Percentiles rank a stretch among this genome's conserved stretches.
Evolutionary conservation across 2,888 invertebrate genomes (phyloP).

Genomic region (Rapana venosa): DNA sequence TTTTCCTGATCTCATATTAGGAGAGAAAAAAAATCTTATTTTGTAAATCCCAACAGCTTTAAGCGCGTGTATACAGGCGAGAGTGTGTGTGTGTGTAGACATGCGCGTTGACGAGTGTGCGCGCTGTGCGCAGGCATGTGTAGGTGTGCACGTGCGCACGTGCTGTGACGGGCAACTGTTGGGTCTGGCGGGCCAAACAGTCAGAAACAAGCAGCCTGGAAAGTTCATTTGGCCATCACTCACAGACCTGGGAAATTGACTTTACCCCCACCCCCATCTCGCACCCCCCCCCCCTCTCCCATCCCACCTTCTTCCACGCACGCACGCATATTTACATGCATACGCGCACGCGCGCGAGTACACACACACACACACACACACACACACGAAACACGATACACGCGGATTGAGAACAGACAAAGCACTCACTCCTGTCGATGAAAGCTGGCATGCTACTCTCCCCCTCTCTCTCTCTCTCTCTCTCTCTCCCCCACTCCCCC

Average conservation of each 20-base stretch:
- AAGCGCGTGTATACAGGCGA: too few relatives aligned
- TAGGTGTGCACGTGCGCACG: too few relatives aligned
- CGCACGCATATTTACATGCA: background rate
- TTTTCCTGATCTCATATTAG: too few relatives aligned
- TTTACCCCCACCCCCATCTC: background rate
- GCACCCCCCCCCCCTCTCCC: background rate
- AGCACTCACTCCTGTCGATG: slow-evolving; percentile 25
- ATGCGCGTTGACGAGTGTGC: too few relatives aligned
- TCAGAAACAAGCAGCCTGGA: background rate
- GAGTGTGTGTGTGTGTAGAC: too few relatives aligned
- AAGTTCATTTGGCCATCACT: slow-evolving; percentile 3
- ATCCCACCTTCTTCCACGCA: background rate
- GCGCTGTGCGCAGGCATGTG: too few relatives aligned
- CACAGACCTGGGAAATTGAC: background rate
- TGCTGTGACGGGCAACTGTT: background rate
- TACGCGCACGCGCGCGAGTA: background rate
- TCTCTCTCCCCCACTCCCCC: background rate
- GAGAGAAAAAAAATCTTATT: too few relatives aligned
- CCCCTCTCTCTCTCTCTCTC: background rate
- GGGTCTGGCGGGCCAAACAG: background rate
- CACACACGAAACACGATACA: background rate
- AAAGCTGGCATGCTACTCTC: slow-evolving; percentile 15
- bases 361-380: background rate
- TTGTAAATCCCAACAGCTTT: too few relatives aligned
- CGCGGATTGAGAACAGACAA: background rate